A percentile compares a stretch with the other conserved stretches of the same genome.
Conservation (phyloP, 1,140 invertebrate genomes). For the Lithobius niger region DNA sequence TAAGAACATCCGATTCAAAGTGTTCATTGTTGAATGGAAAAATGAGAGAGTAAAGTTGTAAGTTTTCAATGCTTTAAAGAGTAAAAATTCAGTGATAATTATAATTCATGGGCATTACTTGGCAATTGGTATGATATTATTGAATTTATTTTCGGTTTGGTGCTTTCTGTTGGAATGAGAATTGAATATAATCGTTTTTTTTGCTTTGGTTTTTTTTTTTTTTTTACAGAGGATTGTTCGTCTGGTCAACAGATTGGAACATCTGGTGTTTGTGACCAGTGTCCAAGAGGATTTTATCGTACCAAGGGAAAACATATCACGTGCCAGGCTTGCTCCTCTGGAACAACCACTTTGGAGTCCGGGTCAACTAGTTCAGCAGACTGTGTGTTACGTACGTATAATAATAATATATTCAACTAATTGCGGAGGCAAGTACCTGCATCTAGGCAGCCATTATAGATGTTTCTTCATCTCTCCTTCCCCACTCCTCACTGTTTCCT, state of each 20-base stretch:
- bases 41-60: no score
- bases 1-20: no score
- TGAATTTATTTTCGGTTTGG: not conserved
- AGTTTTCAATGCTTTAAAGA: not conserved
- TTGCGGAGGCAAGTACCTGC: not conserved
- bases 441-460: no score
- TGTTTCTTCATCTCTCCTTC: not conserved
- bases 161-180: not conserved
- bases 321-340: slow-evolving; percentile 74
- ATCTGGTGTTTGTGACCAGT: slow-evolving; percentile 83
- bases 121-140: not conserved
- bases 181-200: not conserved
- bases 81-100: not conserved
- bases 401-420: slow-evolving; percentile 1
- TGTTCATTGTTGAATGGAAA: not conserved
- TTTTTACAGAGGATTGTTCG: slow-evolving; percentile 57
- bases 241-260: slow-evolving; percentile 73
- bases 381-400: slow-evolving; percentile 56
- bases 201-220: slow-evolving; percentile 9
- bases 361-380: slow-evolving; percentile 73
- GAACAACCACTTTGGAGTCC: slow-evolving; percentile 68
- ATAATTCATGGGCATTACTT: not conserved
- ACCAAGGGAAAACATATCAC: slow-evolving; percentile 73
- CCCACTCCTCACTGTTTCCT: no score
- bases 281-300: slow-evolving; percentile 78